phyloP scores from a whole-genome alignment of 2,797 vertebrate genomes.

The Cyprinodon diabolis region DNA sequence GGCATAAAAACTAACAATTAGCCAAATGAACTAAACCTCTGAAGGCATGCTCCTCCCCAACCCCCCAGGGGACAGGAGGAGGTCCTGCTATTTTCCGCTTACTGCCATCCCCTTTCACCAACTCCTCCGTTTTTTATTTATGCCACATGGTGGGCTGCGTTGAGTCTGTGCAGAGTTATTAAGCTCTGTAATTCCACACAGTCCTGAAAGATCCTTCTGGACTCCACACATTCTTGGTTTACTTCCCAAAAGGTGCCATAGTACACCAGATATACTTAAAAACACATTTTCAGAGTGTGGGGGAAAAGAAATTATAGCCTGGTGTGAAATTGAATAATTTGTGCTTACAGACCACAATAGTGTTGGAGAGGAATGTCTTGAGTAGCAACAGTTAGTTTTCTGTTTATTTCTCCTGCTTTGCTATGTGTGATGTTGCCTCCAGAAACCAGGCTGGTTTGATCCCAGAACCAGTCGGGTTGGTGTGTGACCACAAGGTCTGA shows the following conservation, averaged over 20 bases:
- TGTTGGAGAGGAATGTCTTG: conserved; percentile 42
- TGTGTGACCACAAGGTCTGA: conserved; percentile 46
- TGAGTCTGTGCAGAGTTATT: conserved; percentile 64
- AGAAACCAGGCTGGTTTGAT: conserved; percentile 56
- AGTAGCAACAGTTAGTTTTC: conserved; percentile 48
- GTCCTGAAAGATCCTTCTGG: conserved; percentile 25
- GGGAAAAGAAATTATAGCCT: conserved; percentile 35
- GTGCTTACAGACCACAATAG: conserved; percentile 50
- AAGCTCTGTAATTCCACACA: conserved; percentile 71
- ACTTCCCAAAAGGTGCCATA: conserved; percentile 66
- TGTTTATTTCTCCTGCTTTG: conserved; percentile 66
- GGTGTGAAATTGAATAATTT: conserved; percentile 64
- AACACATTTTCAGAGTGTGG: conserved; percentile 47
- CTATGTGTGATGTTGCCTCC: conserved; percentile 65
- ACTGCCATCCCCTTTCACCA: conserved; percentile 58
- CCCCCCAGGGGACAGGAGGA: conserved; percentile 40
- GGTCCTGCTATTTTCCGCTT: conserved; percentile 38
- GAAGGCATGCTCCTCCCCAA: conserved; percentile 28
- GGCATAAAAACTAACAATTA: background rate
- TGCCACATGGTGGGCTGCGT: conserved; percentile 68
- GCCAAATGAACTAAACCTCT: conserved; percentile 9
- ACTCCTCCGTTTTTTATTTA: conserved; percentile 71
- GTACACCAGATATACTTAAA: conserved; percentile 62
- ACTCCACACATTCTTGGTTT: conserved; percentile 48
- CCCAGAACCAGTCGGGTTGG: conserved; percentile 55